Evolutionary conservation across 2,113 vertebrate species (phyloP).

Genomic region (Lagenorhynchus albirostris): DNA sequence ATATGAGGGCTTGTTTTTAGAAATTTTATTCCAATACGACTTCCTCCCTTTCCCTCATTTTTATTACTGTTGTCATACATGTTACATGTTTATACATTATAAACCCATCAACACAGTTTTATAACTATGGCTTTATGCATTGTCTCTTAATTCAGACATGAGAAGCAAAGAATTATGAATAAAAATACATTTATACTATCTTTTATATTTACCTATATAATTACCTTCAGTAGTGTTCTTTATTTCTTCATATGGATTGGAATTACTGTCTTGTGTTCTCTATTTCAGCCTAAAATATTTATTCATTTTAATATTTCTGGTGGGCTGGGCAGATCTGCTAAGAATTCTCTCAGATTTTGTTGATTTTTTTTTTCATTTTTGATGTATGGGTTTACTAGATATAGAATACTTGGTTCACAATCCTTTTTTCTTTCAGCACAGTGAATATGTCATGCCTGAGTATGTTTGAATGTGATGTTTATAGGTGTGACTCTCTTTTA

Average conservation of each 20-base stretch:
- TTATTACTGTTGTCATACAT: too few species aligned
- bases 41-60: too few species aligned
- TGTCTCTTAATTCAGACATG: neutral
- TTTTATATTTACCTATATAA: neutral
- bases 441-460: neutral
- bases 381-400: neutral
- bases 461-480: neutral
- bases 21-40: too few species aligned
- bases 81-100: too few species aligned
- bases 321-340: neutral
- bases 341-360: neutral
- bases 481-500: neutral
- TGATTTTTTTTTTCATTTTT: neutral
- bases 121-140: neutral
- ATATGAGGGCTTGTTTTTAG: too few species aligned
- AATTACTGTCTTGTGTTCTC: neutral
- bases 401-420: neutral
- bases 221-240: neutral
- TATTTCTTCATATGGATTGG: neutral
- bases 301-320: neutral
- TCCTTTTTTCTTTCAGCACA: neutral
- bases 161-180: neutral
- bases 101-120: neutral
- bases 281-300: neutral
- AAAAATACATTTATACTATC: neutral